A percentile compares a stretch with the other conserved stretches of the same genome.
phyloP scores from a whole-genome alignment of 2,888 invertebrate species.

The Eristalinus sepulchralis region DNA sequence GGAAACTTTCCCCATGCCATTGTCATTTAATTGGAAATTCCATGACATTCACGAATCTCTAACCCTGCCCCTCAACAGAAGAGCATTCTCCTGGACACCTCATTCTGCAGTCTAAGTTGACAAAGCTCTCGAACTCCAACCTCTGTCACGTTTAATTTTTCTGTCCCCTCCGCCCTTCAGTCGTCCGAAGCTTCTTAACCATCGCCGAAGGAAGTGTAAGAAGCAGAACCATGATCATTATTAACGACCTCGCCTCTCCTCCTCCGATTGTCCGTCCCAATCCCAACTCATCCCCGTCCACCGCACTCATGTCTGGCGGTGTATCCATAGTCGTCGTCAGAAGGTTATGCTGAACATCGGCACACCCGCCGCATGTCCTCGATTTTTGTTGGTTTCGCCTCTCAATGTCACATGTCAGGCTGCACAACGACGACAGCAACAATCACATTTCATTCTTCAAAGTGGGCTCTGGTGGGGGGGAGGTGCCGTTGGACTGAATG shows the following conservation, averaged over 20 bases:
- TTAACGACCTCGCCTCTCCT: slow-evolving; percentile 12
- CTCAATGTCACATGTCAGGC: slow-evolving; percentile 41
- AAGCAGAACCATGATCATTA: slow-evolving; percentile 25
- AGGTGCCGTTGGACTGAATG: background rate
- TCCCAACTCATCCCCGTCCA: background rate
- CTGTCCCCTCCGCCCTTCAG: background rate
- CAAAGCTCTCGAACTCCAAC: background rate
- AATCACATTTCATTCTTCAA: slow-evolving; percentile 19
- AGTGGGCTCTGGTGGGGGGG: background rate
- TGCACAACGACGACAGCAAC: slow-evolving; percentile 30
- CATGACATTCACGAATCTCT: too few relatives aligned
- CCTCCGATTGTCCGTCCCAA: background rate
- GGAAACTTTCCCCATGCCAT: too few relatives aligned
- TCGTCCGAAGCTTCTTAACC: background rate
- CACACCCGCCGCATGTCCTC: slow-evolving; percentile 1
- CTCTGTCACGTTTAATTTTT: background rate
- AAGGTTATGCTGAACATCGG: background rate
- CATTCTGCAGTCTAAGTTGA: background rate
- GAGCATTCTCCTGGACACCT: too few relatives aligned
- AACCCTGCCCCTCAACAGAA: too few relatives aligned
- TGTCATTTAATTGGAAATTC: too few relatives aligned
- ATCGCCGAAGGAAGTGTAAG: background rate
- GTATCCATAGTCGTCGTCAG: background rate
- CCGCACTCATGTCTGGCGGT: background rate
- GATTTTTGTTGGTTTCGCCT: slow-evolving; percentile 17